These are phyloP conservation scores for Argyra leucocephala DNA, from an alignment of 2,888 invertebrate species.

Conservation along the genomic window DNA sequence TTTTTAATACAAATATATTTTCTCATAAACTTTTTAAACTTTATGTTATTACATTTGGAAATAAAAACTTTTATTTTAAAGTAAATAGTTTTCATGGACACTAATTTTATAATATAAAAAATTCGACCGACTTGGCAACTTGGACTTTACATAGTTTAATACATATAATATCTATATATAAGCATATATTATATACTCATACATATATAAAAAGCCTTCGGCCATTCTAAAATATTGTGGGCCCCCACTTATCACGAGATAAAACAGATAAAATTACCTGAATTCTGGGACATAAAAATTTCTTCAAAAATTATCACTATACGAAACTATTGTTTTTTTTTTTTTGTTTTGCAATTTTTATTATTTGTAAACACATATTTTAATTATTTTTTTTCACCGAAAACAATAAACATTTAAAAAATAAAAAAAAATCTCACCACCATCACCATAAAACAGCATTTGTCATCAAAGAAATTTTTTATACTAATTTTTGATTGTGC, in stretches of 20 bases:
- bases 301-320: background rate
- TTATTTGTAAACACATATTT: slow-evolving; percentile 1
- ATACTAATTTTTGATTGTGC: background rate
- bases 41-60: too few relatives aligned
- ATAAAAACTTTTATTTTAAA: too few relatives aligned
- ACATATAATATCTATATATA: background rate
- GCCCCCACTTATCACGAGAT: background rate
- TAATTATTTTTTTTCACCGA: slow-evolving; percentile 5
- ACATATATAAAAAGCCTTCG: background rate
- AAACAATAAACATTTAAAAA: slow-evolving; percentile 5
- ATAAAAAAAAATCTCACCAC: background rate
- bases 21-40: too few relatives aligned
- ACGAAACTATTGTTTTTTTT: background rate
- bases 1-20: background rate
- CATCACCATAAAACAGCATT: background rate
- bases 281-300: background rate
- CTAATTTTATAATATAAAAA: background rate
- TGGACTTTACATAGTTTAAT: background rate
- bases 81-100: background rate
- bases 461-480: background rate
- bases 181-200: too few relatives aligned
- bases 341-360: background rate
- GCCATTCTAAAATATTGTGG: background rate
- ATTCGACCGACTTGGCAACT: background rate
- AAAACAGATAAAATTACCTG: background rate